Evolutionary conservation across 2,113 vertebrate genomes (phyloP).

Genomic region (Zosterops borbonicus): DNA sequence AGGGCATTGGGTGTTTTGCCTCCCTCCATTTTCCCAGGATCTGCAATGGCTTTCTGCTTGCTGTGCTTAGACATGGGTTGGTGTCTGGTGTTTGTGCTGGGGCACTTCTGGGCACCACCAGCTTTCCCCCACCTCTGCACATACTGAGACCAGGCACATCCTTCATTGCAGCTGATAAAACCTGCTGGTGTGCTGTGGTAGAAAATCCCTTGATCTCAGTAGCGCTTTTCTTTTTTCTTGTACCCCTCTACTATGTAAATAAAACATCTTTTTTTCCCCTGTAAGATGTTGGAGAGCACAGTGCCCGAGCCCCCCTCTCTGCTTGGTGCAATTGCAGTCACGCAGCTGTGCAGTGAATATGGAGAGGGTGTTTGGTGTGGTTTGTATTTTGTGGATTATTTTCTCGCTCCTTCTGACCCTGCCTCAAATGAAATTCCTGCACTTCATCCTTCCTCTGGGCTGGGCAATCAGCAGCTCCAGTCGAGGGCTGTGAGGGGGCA

Average conservation of each 20-base stretch:
- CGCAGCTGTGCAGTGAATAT: neutral
- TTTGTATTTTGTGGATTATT: slow-evolving; percentile 45
- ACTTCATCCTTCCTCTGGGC: slow-evolving; percentile 27
- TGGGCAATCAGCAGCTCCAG: slow-evolving; percentile 44
- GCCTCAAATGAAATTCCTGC: slow-evolving; percentile 35
- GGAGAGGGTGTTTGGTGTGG: neutral
- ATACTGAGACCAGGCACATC: neutral
- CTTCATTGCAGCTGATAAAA: neutral
- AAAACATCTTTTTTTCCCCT: neutral
- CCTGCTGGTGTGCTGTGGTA: neutral
- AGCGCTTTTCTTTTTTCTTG: neutral
- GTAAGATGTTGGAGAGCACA: neutral
- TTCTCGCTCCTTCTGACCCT: slow-evolving; percentile 28
- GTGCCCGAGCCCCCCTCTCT: neutral
- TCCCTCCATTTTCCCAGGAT: neutral
- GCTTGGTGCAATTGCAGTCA: neutral
- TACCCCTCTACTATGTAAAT: neutral
- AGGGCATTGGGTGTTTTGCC: neutral
- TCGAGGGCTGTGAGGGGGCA: neutral
- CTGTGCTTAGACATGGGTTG: neutral
- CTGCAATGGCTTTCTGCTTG: neutral
- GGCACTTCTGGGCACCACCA: neutral
- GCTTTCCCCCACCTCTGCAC: neutral
- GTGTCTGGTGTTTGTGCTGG: neutral
- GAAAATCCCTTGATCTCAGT: neutral